Base-by-base conservation (phyloP, 2,113 vertebrate species). In the Amphiprion ocellaris region DNA sequence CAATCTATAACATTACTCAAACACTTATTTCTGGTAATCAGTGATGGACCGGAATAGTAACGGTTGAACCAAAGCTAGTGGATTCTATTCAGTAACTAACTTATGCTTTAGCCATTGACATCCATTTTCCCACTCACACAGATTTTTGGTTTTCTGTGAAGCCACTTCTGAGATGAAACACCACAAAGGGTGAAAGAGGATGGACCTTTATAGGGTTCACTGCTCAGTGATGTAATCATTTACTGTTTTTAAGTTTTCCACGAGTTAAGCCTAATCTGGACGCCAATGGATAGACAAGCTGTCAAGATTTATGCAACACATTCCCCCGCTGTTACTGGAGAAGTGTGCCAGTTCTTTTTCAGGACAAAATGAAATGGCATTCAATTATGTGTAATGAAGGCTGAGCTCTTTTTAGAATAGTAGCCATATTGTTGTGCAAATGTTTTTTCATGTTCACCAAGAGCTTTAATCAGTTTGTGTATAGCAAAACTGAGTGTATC, bases 161-260 rank as follows among this genome's bases (percentile, higher is more conserved):
- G 3, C n/a, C 8, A 14, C 14, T 8, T 4, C 12, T 11, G 9
- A 50, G 55, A 26, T 19, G 4, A 11, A 26, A 26, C 3, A 3
- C 26, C 2, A 26, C 26, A 26, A 26, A 26, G 24, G 8, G 53
- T 6, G 4, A 49, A 24, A 15, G 12, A 39, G 47, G 41, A 21
- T 4, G 15, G 60, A 39, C 21, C 5, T 55, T 72, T 15, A 53
- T 39, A 41, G n/a, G 60, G 71, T 59, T 74, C 67, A 69, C 37
- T 53, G 61, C 23, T 54, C 67, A 30, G n/a, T 39, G 7, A 61
- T 33, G 23, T 59, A 74, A 70, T 82, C 19, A 79, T 77, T 81
- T 21, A 60, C 54, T 44, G 21, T 44, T 62, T 19, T 56, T 8
- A 12, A 19, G 3, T 68, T 46, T 69, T 46, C 9, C 21, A 59